These are phyloP conservation scores for Leptodirus hochenwartii DNA, from an alignment of 2,888 invertebrate species.

Conservation along the genomic window DNA sequence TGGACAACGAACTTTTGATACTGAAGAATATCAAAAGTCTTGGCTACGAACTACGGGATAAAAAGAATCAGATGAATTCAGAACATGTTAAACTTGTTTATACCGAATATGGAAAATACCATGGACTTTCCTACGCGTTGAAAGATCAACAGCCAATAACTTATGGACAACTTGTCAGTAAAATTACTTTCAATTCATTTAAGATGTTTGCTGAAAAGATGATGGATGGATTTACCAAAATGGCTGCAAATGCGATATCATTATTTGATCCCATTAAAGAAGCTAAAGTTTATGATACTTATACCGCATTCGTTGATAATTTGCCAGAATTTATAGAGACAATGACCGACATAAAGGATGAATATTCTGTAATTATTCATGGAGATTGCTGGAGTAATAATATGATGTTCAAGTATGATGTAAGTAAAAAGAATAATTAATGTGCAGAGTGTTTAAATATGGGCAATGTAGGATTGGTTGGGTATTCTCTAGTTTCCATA, in stretches of 20 bases:
- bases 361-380: constrained; percentile 6
- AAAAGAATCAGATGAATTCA: constrained; percentile 16
- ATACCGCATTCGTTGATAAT: no score
- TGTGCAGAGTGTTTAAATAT: no score
- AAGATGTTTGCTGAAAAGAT: background rate
- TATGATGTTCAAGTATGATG: constrained; percentile 8
- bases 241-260: no score
- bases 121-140: constrained; percentile 18
- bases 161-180: constrained; percentile 11
- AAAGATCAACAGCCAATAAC: constrained; percentile 15
- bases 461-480: no score
- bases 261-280: no score
- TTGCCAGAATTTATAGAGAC: constrained; percentile 3
- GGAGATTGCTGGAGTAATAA: constrained; percentile 8
- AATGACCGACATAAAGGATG: constrained; percentile 5
- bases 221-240: background rate
- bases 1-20: constrained; percentile 14
- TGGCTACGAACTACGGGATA: constrained; percentile 16
- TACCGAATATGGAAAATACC: constrained; percentile 18
- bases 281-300: no score
- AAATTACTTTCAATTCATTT: constrained; percentile 1
- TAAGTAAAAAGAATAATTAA: no score
- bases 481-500: no score
- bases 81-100: constrained; percentile 17
- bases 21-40: constrained; percentile 17